Percentiles rank a stretch among this genome's conserved stretches.
These are phyloP conservation scores for Volucella bombylans DNA, from an alignment of 2,888 invertebrate species.

Conservation along the genomic window DNA sequence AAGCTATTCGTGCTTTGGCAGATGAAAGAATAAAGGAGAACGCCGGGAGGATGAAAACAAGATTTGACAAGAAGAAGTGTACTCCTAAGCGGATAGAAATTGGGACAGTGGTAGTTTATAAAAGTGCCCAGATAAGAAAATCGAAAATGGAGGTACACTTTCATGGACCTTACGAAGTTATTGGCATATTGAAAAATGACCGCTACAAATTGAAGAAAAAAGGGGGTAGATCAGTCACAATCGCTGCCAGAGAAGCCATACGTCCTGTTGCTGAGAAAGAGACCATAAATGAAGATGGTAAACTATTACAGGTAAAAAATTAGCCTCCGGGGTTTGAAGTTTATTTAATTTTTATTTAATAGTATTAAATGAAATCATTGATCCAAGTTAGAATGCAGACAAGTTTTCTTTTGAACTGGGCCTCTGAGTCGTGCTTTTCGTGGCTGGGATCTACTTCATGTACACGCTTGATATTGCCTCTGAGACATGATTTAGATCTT, in stretches of 20 bases:
- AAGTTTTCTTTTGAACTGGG: conserved; percentile 6
- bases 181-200: conserved; percentile 42
- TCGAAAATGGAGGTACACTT: conserved; percentile 36
- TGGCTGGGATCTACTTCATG: conserved; percentile 1
- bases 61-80: conserved; percentile 61
- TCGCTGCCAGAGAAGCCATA: conserved; percentile 58
- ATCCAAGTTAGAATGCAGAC: conserved; percentile 1
- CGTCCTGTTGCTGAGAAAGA: conserved; percentile 38
- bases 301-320: conserved; percentile 7
- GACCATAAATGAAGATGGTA: background rate
- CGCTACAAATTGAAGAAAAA: conserved; percentile 38
- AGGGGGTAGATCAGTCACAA: background rate
- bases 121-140: conserved; percentile 52
- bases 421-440: conserved; percentile 8
- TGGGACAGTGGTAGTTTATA: conserved; percentile 54
- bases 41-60: conserved; percentile 44
- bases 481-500: conserved; percentile 8
- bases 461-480: conserved; percentile 2
- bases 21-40: conserved; percentile 41
- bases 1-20: conserved; percentile 43
- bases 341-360: background rate
- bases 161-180: conserved; percentile 23
- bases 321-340: conserved; percentile 2
- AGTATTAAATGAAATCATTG: background rate
- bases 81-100: conserved; percentile 55